Evolutionary conservation across 2,888 invertebrate genomes (phyloP).

Genomic region (Latheticus oryzae): DNA sequence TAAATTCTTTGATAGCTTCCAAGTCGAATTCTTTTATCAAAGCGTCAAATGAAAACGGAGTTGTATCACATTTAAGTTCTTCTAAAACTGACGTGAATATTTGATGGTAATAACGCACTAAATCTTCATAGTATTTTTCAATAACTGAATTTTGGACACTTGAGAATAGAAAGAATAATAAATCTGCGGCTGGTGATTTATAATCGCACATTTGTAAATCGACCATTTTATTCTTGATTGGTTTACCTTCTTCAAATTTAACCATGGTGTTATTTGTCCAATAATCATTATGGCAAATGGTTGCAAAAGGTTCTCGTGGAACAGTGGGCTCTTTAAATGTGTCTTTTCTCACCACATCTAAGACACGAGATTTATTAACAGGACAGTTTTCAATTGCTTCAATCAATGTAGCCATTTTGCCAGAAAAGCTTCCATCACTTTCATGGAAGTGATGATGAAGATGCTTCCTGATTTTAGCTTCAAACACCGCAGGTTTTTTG

Average conservation of each 20-base stretch:
- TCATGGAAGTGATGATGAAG: too few relatives aligned
- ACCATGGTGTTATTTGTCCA: conserved; percentile 73
- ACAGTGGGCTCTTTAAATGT: conserved; percentile 50
- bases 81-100: conserved; percentile 54
- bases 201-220: conserved; percentile 52
- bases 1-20: conserved; percentile 55
- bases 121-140: conserved; percentile 61
- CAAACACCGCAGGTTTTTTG: conserved; percentile 60
- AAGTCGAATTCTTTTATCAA: conserved; percentile 20
- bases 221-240: conserved; percentile 47
- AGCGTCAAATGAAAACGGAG: conserved; percentile 9
- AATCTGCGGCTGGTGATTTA: conserved; percentile 47
- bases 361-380: not conserved
- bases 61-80: conserved; percentile 17
- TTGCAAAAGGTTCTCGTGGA: conserved; percentile 65
- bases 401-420: not conserved
- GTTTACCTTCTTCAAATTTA: conserved; percentile 55
- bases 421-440: not conserved
- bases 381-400: not conserved
- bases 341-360: too few relatives aligned
- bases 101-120: conserved; percentile 55
- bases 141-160: conserved; percentile 55
- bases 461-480: conserved; percentile 56
- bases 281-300: conserved; percentile 69
- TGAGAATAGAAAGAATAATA: conserved; percentile 52